Evolutionary conservation across 2,797 vertebrate genomes (phyloP).

Genomic region (Ctenochaetus hawaiiensis): DNA sequence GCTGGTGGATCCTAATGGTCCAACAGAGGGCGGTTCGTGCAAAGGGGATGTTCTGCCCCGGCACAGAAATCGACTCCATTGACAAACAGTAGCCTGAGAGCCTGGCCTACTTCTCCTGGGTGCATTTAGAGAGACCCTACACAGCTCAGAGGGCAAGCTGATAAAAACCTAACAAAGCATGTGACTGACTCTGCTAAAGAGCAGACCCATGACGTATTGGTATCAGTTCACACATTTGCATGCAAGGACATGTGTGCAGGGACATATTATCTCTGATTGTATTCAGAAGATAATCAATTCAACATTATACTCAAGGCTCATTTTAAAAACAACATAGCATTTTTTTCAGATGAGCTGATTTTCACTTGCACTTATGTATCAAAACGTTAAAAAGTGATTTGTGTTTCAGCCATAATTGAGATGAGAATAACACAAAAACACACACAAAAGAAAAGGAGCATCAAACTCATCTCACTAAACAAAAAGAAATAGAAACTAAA

Average conservation of each 20-base stretch:
- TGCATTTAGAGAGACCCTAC: constrained; percentile 52
- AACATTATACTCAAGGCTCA: not conserved
- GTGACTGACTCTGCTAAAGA: constrained; percentile 30
- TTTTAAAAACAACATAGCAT: not conserved
- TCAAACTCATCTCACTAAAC: not conserved
- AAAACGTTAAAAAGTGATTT: not conserved
- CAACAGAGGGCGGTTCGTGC: constrained; percentile 26
- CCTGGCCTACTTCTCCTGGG: constrained; percentile 75
- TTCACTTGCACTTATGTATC: not conserved
- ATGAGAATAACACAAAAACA: too few relatives aligned
- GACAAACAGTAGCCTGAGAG: constrained; percentile 57
- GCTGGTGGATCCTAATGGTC: constrained; percentile 72
- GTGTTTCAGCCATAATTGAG: not conserved
- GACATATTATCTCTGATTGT: not conserved
- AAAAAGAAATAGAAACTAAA: not conserved
- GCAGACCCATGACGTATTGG: not conserved
- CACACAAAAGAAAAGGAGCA: too few relatives aligned
- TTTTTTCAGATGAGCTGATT: not conserved
- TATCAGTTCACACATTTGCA: not conserved
- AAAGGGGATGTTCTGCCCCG: constrained; percentile 55
- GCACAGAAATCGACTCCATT: constrained; percentile 71
- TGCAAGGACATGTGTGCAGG: not conserved
- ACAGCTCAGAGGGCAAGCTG: constrained; percentile 21
- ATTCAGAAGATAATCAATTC: not conserved
- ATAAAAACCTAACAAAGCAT: constrained; percentile 31